Percentiles rank a stretch among this genome's conserved stretches.
Conservation (phyloP, 2,797 vertebrate species). For the Pangasius mekongensis region DNA sequence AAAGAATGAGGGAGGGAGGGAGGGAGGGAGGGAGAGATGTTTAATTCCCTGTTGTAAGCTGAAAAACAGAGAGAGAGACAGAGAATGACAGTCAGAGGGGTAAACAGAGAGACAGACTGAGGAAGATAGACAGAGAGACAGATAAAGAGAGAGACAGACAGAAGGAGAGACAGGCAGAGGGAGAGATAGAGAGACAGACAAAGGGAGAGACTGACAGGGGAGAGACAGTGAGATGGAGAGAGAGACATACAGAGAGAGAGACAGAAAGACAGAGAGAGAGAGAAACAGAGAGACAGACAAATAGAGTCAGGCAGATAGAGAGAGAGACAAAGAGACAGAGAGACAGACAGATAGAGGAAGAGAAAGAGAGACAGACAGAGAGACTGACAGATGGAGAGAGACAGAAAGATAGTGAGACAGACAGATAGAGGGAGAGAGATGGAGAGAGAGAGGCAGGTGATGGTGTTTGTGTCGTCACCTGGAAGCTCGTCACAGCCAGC, state of each 20-base stretch:
- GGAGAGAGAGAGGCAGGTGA: neutral
- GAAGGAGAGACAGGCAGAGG: neutral
- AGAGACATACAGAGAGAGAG: neutral
- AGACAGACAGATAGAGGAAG: too few relatives aligned
- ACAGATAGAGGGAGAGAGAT: neutral
- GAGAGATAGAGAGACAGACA: neutral
- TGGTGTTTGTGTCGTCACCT: slow-evolving; percentile 73
- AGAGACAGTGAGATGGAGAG: neutral
- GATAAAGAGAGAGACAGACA: slow-evolving; percentile 11
- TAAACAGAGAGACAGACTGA: neutral
- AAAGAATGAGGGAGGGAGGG: neutral
- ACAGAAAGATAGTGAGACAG: too few relatives aligned
- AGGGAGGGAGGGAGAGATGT: neutral
- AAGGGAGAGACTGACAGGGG: neutral
- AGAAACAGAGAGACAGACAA: neutral
- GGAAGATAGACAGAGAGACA: neutral
- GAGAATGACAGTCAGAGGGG: too few relatives aligned
- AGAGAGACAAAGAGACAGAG: too few relatives aligned
- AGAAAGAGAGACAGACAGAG: neutral
- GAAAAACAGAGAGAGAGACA: neutral
- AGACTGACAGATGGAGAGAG: neutral
- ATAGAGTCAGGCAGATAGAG: too few relatives aligned
- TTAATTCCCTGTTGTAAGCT: neutral
- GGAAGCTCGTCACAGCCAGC: slow-evolving; percentile 93
- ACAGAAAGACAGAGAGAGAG: neutral